Conservation (phyloP, 2,797 vertebrate species). For the Enteromius treurensis region DNA sequence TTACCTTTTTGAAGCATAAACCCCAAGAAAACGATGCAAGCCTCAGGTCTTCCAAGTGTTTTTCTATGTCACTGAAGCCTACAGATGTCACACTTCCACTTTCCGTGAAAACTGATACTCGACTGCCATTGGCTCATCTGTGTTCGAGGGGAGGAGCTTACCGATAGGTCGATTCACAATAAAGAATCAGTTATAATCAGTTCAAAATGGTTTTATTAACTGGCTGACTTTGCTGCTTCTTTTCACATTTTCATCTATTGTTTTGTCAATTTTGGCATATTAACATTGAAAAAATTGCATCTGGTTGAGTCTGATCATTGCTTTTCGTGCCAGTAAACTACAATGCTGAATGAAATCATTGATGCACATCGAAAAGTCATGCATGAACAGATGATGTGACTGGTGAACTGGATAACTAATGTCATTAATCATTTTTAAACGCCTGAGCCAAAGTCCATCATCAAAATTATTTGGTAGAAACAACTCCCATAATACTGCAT, state of each 20-base stretch:
- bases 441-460: not conserved
- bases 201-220: not conserved
- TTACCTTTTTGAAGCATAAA: too few relatives aligned
- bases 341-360: not conserved
- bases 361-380: not conserved
- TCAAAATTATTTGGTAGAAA: not conserved
- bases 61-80: too few relatives aligned
- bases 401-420: not conserved
- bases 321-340: not conserved
- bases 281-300: not conserved
- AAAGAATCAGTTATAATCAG: not conserved
- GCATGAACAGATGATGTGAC: not conserved
- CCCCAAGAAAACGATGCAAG: too few relatives aligned
- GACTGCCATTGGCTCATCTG: too few relatives aligned
- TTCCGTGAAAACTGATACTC: too few relatives aligned
- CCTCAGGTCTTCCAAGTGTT: too few relatives aligned
- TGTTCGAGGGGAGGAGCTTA: too few relatives aligned
- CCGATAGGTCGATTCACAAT: too few relatives aligned
- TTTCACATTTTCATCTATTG: slow-evolving; percentile 1
- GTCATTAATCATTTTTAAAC: not conserved
- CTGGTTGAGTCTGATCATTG: not conserved
- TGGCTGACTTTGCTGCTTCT: not conserved
- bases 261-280: not conserved
- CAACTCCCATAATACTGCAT: not conserved
- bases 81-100: too few relatives aligned